These are phyloP conservation scores for Scelioninae gen. 1 DNA, from an alignment of 2,888 invertebrate species.

Conservation along the genomic window DNA sequence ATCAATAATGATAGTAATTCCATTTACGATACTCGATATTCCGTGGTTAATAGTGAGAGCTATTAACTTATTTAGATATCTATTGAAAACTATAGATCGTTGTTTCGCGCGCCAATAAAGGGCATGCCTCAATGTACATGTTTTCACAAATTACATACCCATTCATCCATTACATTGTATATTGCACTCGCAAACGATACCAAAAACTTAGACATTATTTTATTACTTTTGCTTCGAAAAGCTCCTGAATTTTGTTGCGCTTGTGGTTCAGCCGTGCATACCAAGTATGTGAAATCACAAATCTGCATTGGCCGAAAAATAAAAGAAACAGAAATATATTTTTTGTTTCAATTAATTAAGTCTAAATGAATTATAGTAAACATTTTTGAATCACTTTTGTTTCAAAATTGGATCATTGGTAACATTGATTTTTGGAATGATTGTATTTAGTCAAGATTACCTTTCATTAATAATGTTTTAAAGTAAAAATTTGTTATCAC, in stretches of 20 bases:
- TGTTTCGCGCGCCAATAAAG: conserved; percentile 51
- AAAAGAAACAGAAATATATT: background rate
- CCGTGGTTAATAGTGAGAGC: background rate
- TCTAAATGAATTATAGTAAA: background rate
- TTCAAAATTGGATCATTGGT: too few species aligned
- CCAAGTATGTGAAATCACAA: conserved; percentile 47
- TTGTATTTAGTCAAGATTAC: too few species aligned
- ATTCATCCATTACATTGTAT: conserved; percentile 55
- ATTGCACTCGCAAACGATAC: conserved; percentile 62
- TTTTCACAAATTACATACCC: conserved; percentile 39
- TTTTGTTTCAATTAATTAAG: background rate
- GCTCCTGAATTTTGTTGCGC: conserved; percentile 73
- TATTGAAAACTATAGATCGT: conserved; percentile 5
- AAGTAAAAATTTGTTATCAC: too few species aligned
- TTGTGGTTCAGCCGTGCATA: conserved; percentile 75
- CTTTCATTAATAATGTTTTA: too few species aligned
- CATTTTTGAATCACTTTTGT: too few species aligned
- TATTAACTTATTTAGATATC: background rate
- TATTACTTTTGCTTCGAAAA: conserved; percentile 73
- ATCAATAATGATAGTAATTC: conserved; percentile 1
- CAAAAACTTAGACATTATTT: conserved; percentile 57
- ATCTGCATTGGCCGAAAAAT: conserved; percentile 20
- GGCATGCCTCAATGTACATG: conserved; percentile 68
- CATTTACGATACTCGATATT: background rate
- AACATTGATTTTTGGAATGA: too few species aligned